A percentile compares a stretch with the other conserved stretches of the same genome.
These are phyloP conservation scores for Corvus moneduloides DNA, from an alignment of 2,113 vertebrate genomes.

Conservation along the genomic window DNA sequence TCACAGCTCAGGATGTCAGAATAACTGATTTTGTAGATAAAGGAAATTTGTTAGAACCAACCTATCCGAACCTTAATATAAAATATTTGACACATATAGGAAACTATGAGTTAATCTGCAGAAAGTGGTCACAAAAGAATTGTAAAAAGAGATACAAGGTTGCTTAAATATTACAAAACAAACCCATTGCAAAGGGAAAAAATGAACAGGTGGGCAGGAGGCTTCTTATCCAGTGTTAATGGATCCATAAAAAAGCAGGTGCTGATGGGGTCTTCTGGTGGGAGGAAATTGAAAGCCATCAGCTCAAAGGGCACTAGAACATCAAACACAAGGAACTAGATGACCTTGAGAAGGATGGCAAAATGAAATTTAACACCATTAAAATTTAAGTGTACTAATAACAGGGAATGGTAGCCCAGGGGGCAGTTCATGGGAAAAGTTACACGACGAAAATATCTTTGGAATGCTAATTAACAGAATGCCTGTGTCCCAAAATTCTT, in stretches of 20 bases:
- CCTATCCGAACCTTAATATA: background rate
- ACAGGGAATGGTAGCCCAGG: background rate
- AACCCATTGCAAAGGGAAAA: background rate
- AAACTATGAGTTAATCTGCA: background rate
- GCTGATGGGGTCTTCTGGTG: background rate
- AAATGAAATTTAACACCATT: background rate
- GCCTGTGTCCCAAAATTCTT: background rate
- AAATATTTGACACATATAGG: background rate
- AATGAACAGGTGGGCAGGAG: background rate
- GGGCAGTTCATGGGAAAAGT: background rate
- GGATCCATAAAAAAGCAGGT: background rate
- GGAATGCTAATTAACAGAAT: conserved; percentile 3
- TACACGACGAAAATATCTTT: background rate
- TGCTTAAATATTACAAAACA: background rate
- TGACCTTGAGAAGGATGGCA: conserved; percentile 21
- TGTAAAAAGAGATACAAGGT: background rate
- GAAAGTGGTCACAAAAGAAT: background rate
- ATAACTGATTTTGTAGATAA: background rate
- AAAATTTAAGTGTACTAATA: conserved; percentile 37
- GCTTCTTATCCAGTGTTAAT: background rate
- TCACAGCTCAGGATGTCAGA: background rate
- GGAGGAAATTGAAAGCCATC: background rate
- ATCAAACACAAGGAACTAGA: background rate
- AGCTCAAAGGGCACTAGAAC: background rate
- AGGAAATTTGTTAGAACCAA: background rate